Base-by-base conservation (phyloP, 2,888 invertebrate species). In the Cephus sareptanus region DNA sequence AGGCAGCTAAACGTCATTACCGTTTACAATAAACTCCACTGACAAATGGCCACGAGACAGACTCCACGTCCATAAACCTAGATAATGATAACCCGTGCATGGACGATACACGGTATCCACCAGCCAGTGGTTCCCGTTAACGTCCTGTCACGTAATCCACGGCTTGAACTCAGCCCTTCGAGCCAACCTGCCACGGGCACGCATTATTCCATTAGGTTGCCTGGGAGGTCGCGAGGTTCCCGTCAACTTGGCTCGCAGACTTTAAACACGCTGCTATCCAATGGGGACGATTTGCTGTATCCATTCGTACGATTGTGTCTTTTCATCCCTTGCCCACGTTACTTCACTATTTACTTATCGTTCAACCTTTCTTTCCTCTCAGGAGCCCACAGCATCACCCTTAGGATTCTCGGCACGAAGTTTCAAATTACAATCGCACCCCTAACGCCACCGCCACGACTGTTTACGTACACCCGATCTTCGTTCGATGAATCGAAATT, bases 141-240 rank as follows among this genome's bases (percentile, higher is more conserved):
- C 81, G 84, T 84, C 84, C 84, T 80, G 76, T 85, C 86, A 86
- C 83, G 76, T 74, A 80, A 82, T 81, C 77, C 79, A 79, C 79
- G 80, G 79, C 79, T 80, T 73, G 81, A 81, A 79, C 78, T 82
- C 77, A 81, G 79, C 81, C 80, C 56, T 77, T 85, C 82, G 76
- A 75, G 79, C 76, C 78, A 79, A 78, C 79, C 79, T 81, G 84
- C 77, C 87, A 85, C 79, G 81, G 84, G 79, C 85, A 84, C 85
- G 81, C 85, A 84, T 87, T 87, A 87, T 86, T 87, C 83, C 81
- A 82, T 83, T 80, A 83, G 79, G 75, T 77, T 79, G 82, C 78
- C 82, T 77, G 82, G 81, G 82, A 84, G 84, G 84, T 86, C 23
- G 15, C 9, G 56, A 56, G 56, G 23, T 9, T 56, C 23, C 9